phyloP scores from a whole-genome alignment of 2,113 vertebrate species.

The Strigops habroptila region DNA sequence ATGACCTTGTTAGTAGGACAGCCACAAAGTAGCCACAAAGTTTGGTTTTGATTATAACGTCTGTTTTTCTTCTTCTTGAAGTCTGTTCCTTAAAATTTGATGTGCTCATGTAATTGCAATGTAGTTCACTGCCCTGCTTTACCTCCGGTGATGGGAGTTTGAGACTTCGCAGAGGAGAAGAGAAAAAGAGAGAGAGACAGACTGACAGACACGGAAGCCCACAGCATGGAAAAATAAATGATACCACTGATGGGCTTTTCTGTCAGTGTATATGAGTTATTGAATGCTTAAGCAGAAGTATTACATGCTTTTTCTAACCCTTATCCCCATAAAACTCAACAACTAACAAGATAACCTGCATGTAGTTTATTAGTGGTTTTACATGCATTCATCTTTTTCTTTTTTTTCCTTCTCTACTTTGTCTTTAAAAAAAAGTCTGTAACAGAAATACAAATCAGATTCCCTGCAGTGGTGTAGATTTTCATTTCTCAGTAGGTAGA shows the following conservation, averaged over 20 bases:
- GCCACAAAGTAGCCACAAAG: constrained; percentile 46
- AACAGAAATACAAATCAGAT: background rate
- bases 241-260: background rate
- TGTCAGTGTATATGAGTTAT: background rate
- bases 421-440: background rate
- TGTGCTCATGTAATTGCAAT: constrained; percentile 40
- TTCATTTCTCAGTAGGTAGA: background rate
- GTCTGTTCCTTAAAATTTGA: constrained; percentile 41
- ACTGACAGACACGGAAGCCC: background rate
- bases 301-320: background rate
- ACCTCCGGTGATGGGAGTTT: background rate
- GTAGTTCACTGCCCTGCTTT: constrained; percentile 39
- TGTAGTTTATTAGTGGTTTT: background rate
- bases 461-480: background rate
- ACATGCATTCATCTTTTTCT: background rate
- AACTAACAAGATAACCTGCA: background rate
- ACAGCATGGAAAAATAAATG: background rate
- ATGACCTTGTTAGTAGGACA: constrained; percentile 35
- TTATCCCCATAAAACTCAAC: background rate
- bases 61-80: constrained; percentile 58
- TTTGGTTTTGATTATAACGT: constrained; percentile 63
- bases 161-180: background rate
- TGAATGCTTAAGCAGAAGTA: background rate
- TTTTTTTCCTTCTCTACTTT: background rate
- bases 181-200: background rate